Percentiles rank a stretch among this genome's conserved stretches.
Evolutionary conservation across 2,888 invertebrate genomes (phyloP).

Genomic region (Brenthis ino): DNA sequence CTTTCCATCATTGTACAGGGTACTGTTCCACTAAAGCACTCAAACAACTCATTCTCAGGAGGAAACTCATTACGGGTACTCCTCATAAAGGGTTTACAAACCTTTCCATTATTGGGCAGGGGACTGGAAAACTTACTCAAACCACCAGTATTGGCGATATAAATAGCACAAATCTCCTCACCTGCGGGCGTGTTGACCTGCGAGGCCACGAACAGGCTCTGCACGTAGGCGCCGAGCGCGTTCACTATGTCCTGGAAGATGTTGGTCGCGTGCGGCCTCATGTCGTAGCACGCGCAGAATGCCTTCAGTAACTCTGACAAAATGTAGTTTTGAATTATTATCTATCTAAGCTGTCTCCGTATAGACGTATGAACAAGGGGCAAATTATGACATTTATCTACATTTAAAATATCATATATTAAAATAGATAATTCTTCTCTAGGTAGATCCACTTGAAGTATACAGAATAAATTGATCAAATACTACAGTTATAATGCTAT

Average conservation of each 20-base stretch:
- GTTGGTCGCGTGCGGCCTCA: constrained; percentile 95
- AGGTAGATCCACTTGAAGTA: too few species aligned
- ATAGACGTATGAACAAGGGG: too few species aligned
- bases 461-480: background rate
- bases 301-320: constrained; percentile 88
- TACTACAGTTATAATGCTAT: background rate
- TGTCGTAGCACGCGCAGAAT: constrained; percentile 97
- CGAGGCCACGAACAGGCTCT: constrained; percentile 92
- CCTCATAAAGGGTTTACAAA: too few species aligned
- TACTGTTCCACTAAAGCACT: too few species aligned
- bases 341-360: background rate
- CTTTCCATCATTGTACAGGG: too few species aligned
- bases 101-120: too few species aligned
- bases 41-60: too few species aligned
- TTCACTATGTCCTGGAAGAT: constrained; percentile 97
- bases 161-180: constrained; percentile 46
- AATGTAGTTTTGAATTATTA: background rate
- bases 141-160: background rate
- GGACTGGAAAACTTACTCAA: background rate
- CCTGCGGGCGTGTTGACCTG: constrained; percentile 81
- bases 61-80: too few species aligned
- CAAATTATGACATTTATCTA: too few species aligned
- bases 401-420: too few species aligned
- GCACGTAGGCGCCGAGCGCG: constrained; percentile 95
- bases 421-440: too few species aligned